Base-by-base conservation (phyloP, 2,888 invertebrate genomes). In the Watsonalla cultraria region DNA sequence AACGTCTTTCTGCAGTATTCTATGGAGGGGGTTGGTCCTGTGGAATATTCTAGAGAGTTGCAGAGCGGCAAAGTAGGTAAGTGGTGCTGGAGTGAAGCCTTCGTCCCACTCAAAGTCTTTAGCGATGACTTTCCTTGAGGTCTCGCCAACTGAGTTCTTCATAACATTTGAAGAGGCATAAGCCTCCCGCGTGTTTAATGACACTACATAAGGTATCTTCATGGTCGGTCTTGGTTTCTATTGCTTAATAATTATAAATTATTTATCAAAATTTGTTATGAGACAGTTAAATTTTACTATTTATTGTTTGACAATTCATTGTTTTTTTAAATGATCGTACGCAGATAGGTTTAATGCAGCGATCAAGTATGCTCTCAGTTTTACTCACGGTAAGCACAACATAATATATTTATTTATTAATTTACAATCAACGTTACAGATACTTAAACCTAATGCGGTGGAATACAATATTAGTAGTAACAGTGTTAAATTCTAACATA, bases 1-100 rank as follows among this genome's bases (percentile, higher is more conserved):
- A 39, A 90, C 76, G 66, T 94, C 94, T 57, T 89, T 89, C 62
- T 91, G 91, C 9, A 93, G 87, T 42, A 94, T 79, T 54, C 78
- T 81, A 11, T 91, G 72, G 0, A 94, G 78, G n/a, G 93, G 82
- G 49, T 92, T 92, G 52, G 91, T 72, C 54, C 82, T 80, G 51
- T 88, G 77, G 62, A 93, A 93, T 46, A 82, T 58, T 56, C 64
- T 82, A 0, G 90, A 86, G 0, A 91, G 68, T 9, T 69, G 52
- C 0, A 84, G 57, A 7, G 82, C 78, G 5, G 86, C 86, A 46
- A 65, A 81, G 62, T 75, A 84, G 1, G 82, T 80, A 0, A 91
- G 80, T 0, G 88, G 88, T 14, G 84, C 80, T n/a, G 90, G 90
- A 9, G 86, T 87, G n/a, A 78, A 35, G 7, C 68, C 59, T 7